Evolutionary conservation across 2,113 vertebrate species (phyloP).

Genomic region (Pseudopodoces humilis): DNA sequence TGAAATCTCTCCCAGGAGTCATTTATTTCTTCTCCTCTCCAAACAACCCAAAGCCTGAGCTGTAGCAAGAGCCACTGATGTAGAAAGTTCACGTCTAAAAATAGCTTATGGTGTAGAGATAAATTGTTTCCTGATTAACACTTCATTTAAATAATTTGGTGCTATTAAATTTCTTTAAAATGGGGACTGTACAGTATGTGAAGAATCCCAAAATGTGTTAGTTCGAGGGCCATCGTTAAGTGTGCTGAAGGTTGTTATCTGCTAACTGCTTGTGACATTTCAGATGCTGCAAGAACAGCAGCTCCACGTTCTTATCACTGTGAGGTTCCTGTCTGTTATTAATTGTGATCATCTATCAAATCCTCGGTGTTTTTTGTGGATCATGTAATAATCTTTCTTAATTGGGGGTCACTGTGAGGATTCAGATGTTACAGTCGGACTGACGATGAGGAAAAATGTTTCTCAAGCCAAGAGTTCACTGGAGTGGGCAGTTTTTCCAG

Average conservation of each 20-base stretch:
- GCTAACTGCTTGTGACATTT: conserved; percentile 43
- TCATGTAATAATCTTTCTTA: not conserved
- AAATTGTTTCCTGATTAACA: conserved; percentile 62
- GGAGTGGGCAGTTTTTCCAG: fast-evolving
- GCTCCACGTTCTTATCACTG: not conserved
- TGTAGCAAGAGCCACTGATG: conserved; percentile 1
- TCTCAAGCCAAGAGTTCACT: not conserved
- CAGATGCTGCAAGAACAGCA: not conserved
- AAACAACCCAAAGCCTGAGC: conserved; percentile 44
- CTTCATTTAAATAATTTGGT: conserved; percentile 48
- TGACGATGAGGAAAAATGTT: not conserved
- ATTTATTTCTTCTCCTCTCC: conserved; percentile 34
- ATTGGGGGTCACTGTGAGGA: not conserved
- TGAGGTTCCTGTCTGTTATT: not conserved
- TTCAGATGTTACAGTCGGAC: not conserved
- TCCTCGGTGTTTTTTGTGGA: not conserved
- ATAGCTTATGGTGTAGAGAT: conserved; percentile 20
- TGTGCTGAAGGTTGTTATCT: not conserved
- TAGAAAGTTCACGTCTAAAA: conserved; percentile 62
- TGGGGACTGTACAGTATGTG: conserved; percentile 19
- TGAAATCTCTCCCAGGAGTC: conserved; percentile 13
- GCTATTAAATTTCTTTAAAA: conserved; percentile 23
- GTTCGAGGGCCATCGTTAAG: not conserved
- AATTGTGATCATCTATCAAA: conserved; percentile 35
- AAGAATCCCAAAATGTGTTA: conserved; percentile 35